phyloP scores from a whole-genome alignment of 2,113 vertebrate species.

The Chitala chitala region DNA sequence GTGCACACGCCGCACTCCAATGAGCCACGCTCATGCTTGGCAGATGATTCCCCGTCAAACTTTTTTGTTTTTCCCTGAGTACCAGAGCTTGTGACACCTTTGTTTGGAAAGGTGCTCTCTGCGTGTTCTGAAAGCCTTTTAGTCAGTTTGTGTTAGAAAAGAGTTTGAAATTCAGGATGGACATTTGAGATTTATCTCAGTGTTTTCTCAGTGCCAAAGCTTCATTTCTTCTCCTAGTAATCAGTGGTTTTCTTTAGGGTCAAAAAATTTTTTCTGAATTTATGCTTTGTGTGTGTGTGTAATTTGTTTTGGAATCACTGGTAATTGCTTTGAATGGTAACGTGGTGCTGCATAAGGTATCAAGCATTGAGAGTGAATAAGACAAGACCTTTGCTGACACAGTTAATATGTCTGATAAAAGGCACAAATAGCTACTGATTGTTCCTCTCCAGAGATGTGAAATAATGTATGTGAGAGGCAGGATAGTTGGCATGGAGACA shows the following conservation, averaged over 20 bases:
- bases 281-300: not conserved
- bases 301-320: too few species aligned
- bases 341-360: not conserved
- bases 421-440: too few species aligned
- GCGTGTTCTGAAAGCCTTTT: not conserved
- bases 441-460: not conserved
- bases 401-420: too few species aligned
- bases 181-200: not conserved
- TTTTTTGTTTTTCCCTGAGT: not conserved
- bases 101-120: not conserved
- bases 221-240: not conserved
- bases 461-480: not conserved
- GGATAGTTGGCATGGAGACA: not conserved
- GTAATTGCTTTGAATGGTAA: too few species aligned
- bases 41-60: constrained; percentile 3
- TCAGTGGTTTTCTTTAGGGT: not conserved
- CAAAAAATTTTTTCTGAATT: not conserved
- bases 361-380: constrained; percentile 3
- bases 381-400: too few species aligned
- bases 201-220: not conserved
- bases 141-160: not conserved
- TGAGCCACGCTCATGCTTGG: constrained; percentile 43
- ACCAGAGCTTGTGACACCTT: not conserved
- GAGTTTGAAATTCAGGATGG: not conserved
- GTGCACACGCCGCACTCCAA: constrained; percentile 35